Conservation (phyloP, 2,888 invertebrate genomes). For the Lasioglossum zephyrum region DNA sequence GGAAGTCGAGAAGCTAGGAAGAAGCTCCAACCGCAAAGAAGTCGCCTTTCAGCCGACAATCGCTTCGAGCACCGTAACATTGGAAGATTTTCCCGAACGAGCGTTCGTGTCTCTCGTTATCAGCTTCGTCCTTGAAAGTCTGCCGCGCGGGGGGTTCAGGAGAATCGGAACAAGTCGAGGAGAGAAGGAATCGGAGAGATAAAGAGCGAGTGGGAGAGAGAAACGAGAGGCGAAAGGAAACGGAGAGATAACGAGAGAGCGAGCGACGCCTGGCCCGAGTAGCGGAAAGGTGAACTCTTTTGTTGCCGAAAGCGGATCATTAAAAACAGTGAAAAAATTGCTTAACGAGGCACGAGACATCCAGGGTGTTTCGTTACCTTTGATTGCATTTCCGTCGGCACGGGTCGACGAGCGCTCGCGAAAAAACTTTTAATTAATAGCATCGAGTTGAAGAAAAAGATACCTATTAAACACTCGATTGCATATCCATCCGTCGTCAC, state of each 20-base stretch:
- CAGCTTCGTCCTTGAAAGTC: constrained; percentile 30
- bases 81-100: constrained; percentile 29
- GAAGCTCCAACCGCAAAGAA: constrained; percentile 23
- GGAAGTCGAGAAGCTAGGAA: not conserved
- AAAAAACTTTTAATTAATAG: constrained; percentile 69
- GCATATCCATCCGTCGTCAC: not conserved
- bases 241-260: not conserved
- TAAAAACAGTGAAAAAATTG: constrained; percentile 57
- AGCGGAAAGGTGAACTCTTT: constrained; percentile 33
- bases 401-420: constrained; percentile 30
- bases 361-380: constrained; percentile 60
- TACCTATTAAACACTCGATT: constrained; percentile 28
- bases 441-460: constrained; percentile 44
- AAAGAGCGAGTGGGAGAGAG: not conserved
- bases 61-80: constrained; percentile 8
- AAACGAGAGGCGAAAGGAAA: not conserved
- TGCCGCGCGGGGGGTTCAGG: constrained; percentile 16
- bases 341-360: constrained; percentile 65
- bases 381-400: constrained; percentile 53
- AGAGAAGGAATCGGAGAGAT: not conserved
- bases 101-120: constrained; percentile 40
- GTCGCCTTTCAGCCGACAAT: constrained; percentile 20
- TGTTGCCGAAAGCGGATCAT: constrained; percentile 49
- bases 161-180: not conserved
- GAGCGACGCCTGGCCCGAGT: not conserved